Base-by-base conservation (phyloP, 2,113 vertebrate species). In the Forbesichthys agassizii region DNA sequence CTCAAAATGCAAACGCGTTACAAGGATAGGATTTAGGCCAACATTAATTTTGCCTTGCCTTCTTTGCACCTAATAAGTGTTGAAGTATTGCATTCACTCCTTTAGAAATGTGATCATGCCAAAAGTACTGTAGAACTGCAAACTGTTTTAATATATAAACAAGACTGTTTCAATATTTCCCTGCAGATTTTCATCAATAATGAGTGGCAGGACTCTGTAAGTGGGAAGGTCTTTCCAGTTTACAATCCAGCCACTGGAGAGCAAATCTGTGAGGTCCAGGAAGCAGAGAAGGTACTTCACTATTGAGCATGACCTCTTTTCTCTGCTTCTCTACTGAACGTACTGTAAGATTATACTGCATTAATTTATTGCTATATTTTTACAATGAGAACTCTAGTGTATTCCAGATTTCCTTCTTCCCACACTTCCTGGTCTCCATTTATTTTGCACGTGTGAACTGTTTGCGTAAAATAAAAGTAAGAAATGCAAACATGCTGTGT, bases 111-210 rank as follows among this genome's bases (percentile, higher is more conserved):
- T 27, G 27, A 27, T 27, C 2, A 27, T 27, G 27, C 27, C 52
- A 54, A n/a, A n/a, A n/a, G 10, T 51, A 27, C 27, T 27, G 1
- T 27, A 54, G 52, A 54, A 14, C 14, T 55, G 53, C 14, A 55
- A 16, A 16, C 16, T 16, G 16, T 16, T 16, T 16, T 0, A 16
- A 16, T 16, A 16, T 16, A 16, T 16, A 16, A 16, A 16, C 16
- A 16, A 16, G 16, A 16, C 16, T 16, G 27, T 2, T 57, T 49
- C 48, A 11, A 27, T 57, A 9, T 16, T 58, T 20, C 48, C 46
- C 33, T 33, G 33, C 87, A 99, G 97, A 96, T 99, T 84, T 99
- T 99, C 84, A 98, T 99, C 84, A 98, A 99, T 88, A 99, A 99
- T 10, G 97, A 99, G 79, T 99, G 98, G 98, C 97, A 98, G 57